Evolutionary conservation across 2,888 invertebrate species (phyloP), one percentile per base, ranked within the genome.

Genomic region (Epistrophe eligans): DNA sequence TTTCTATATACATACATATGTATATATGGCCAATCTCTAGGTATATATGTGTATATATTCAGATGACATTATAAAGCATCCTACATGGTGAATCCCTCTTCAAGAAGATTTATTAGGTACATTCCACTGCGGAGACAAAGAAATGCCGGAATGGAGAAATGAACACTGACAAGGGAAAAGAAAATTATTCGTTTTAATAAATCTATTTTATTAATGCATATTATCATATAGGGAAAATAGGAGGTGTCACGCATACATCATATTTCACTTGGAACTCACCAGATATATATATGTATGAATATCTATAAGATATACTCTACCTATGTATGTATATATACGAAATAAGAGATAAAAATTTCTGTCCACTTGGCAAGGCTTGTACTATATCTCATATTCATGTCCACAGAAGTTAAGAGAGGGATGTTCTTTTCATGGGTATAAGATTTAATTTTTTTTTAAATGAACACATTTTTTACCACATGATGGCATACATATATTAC

Each of bases 141-240:
- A 77, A 80, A 66, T 40, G 40, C 58, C 64, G 52, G 66, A 66
- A 74, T 82, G 45, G 58, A 82, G 74, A 82, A 82, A 85, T 70
- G 73, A 85, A 74, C 70, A 64, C 77, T 66, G 74, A 79, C 82
- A 85, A 45, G 35, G 57, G 62, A 82, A 50, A 45, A 60, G 72
- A 57, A 77, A 77, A 77, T 81, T 81, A 50, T 81, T 77, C 77
- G 66, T 81, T 85, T 67, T 50, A 87, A 88, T 88, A 89, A 89
- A 88, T 88, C 84, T 77, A 85, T 71, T 84, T 88, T 89, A 89
- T 89, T 89, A 89, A 89, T 89, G 88, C 87, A 88, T 81, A 88
- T 88, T 88, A 88, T 80, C 84, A 81, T 84, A 82, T 84, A 82
- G 82, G 71, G 79, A 79, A 80, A 88, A 88, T 85, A 84, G 77